phyloP scores from a whole-genome alignment of 1,140 invertebrate species.

The Carposina sasakii region DNA sequence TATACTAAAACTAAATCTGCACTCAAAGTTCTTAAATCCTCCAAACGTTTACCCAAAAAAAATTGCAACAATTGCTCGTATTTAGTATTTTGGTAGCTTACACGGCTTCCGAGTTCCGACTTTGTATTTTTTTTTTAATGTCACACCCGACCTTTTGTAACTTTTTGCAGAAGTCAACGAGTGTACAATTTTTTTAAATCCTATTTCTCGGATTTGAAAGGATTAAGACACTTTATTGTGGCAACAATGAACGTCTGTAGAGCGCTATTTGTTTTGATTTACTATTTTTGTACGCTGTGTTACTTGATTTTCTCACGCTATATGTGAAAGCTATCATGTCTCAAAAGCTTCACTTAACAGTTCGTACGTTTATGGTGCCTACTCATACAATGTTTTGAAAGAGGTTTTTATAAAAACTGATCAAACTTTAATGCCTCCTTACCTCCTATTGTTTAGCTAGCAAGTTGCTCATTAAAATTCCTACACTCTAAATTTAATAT shows the following conservation, averaged over 20 bases:
- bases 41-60: slow-evolving; percentile 36
- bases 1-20: background rate
- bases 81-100: slow-evolving; percentile 62
- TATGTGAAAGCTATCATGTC: too few species aligned
- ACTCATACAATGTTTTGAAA: too few species aligned
- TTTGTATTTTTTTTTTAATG: slow-evolving; percentile 38
- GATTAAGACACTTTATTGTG: slow-evolving; percentile 70
- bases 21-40: slow-evolving; percentile 24
- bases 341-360: too few species aligned
- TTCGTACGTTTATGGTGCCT: too few species aligned
- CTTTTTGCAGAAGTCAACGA: slow-evolving; percentile 63
- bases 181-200: slow-evolving; percentile 58
- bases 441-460: too few species aligned
- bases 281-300: slow-evolving; percentile 30
- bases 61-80: slow-evolving; percentile 41
- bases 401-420: too few species aligned
- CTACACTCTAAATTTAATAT: too few species aligned
- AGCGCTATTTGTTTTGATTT: slow-evolving; percentile 62
- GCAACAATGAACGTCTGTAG: slow-evolving; percentile 66
- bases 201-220: slow-evolving; percentile 70
- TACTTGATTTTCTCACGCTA: slow-evolving; percentile 46
- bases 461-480: too few species aligned
- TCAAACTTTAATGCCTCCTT: too few species aligned
- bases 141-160: slow-evolving; percentile 40
- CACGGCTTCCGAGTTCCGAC: slow-evolving; percentile 41